Conservation (phyloP, 2,113 vertebrate genomes). For the Cavia aperea region DNA sequence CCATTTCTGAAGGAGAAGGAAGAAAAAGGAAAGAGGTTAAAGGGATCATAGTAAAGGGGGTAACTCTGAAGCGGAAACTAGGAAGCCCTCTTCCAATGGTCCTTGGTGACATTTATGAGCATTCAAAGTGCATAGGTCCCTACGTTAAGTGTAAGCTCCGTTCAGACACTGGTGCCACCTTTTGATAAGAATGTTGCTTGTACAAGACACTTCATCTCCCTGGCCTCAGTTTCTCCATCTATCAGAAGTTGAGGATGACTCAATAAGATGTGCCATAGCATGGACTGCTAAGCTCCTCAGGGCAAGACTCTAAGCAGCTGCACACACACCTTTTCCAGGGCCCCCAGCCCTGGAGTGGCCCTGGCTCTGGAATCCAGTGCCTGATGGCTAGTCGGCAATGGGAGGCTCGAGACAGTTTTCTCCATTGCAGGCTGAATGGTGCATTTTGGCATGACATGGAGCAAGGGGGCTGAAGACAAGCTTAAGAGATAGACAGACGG, state of each 20-base stretch:
- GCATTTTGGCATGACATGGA: neutral
- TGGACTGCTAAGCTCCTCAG: neutral
- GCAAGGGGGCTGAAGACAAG: neutral
- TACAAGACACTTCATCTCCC: neutral
- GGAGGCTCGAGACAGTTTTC: neutral
- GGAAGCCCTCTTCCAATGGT: fast-evolving
- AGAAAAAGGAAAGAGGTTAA: neutral
- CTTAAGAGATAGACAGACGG: too few relatives aligned
- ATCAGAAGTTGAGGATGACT: neutral
- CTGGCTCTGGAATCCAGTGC: neutral
- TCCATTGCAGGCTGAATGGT: neutral
- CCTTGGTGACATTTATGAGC: too few relatives aligned
- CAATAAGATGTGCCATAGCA: neutral
- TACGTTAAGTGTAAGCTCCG: neutral
- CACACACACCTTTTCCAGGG: neutral
- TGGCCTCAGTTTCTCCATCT: neutral
- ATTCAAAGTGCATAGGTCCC: neutral
- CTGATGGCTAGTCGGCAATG: neutral
- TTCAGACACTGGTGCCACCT: neutral
- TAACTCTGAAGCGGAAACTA: neutral
- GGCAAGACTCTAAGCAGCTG: neutral
- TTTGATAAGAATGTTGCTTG: neutral
- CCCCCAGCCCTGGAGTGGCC: too few relatives aligned
- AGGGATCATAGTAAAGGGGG: neutral
- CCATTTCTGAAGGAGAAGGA: neutral